Percentiles rank a stretch among this genome's conserved stretches.
phyloP scores from a whole-genome alignment of 2,113 vertebrate species.

The Anarhynchus alexandrinus region DNA sequence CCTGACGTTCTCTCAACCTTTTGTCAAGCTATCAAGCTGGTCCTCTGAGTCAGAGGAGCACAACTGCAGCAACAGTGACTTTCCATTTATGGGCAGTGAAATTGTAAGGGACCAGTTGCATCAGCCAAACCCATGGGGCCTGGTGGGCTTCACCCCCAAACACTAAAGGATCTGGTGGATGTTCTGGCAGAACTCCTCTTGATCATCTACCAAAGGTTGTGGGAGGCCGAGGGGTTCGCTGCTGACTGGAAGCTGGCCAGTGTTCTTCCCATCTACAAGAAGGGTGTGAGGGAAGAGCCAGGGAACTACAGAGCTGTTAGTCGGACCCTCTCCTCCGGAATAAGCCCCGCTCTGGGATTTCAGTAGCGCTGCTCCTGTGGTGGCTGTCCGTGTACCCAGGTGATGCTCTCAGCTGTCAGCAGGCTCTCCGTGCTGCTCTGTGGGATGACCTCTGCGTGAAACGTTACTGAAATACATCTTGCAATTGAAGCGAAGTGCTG shows the following conservation, averaged over 20 bases:
- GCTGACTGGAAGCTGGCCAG: not conserved
- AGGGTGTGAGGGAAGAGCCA: not conserved
- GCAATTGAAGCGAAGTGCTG: not conserved
- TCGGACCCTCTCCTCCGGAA: too few species aligned
- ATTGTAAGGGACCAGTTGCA: too few species aligned
- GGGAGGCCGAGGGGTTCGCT: fast-evolving
- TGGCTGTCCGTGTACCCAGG: not conserved
- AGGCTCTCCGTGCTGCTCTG: not conserved
- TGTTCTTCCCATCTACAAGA: not conserved
- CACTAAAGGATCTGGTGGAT: not conserved
- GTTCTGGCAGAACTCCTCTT: not conserved
- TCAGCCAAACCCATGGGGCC: not conserved
- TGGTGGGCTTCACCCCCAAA: not conserved
- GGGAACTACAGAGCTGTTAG: not conserved
- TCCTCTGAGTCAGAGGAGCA: not conserved
- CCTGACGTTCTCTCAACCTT: not conserved
- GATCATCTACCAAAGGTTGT: not conserved
- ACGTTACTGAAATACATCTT: not conserved
- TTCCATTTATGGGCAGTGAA: not conserved
- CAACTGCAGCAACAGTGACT: not conserved
- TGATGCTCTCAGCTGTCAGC: not conserved
- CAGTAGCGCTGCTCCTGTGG: too few species aligned
- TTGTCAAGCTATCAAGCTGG: not conserved
- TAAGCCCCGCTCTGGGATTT: too few species aligned
- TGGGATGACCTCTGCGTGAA: not conserved